Evolutionary conservation across 2,797 vertebrate genomes (phyloP).

Genomic region (Stomatorhinus walkeri): DNA sequence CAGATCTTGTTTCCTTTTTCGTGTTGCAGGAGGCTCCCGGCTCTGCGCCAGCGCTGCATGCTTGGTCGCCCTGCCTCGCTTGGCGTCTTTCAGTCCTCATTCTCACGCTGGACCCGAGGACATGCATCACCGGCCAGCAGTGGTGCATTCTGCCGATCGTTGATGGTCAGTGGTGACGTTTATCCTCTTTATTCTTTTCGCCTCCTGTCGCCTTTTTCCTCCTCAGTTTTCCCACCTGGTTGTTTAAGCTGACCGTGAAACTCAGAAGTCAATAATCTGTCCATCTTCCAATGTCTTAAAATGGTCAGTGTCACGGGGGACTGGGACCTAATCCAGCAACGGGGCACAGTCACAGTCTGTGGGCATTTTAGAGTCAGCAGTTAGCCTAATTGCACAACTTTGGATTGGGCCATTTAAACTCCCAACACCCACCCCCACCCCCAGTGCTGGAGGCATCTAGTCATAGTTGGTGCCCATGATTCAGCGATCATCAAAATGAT

Average conservation of each 20-base stretch:
- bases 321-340: not conserved
- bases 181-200: not conserved
- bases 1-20: not conserved
- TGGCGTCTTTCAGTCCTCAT: not conserved
- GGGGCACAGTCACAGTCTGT: not conserved
- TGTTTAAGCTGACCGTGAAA: not conserved
- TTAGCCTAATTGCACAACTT: not conserved
- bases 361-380: not conserved
- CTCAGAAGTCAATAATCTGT: not conserved
- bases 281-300: not conserved
- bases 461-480: not conserved
- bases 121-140: not conserved
- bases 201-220: not conserved
- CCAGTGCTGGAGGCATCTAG: not conserved
- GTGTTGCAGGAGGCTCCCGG: not conserved
- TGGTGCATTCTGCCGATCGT: not conserved
- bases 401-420: not conserved
- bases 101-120: not conserved
- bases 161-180: not conserved
- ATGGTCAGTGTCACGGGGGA: not conserved
- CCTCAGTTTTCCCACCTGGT: not conserved
- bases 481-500: not conserved
- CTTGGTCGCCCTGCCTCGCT: not conserved
- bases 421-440: not conserved
- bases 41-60: not conserved